These are phyloP conservation scores for Chiroxiphia lanceolata DNA, from an alignment of 2,797 vertebrate species.

Conservation along the genomic window DNA sequence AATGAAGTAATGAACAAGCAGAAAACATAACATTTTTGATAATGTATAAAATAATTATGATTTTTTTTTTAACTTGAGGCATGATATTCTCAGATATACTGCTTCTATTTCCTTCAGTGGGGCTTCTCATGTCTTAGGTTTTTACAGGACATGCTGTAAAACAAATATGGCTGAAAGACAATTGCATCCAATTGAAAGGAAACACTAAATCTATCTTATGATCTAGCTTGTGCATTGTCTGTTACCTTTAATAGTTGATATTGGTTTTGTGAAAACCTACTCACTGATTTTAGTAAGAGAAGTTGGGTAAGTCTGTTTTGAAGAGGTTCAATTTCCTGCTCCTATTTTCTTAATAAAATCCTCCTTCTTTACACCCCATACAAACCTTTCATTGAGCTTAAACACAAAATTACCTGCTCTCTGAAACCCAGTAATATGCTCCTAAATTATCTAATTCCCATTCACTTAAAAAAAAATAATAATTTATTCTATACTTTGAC, in stretches of 20 bases:
- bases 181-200: neutral
- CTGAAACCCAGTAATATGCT: conserved; percentile 27
- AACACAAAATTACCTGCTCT: conserved; percentile 46
- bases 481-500: conserved; percentile 47
- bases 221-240: neutral
- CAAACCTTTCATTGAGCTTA: conserved; percentile 6
- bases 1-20: neutral
- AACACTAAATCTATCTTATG: neutral
- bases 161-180: neutral
- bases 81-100: neutral
- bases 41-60: neutral
- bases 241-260: neutral
- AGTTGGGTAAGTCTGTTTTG: neutral
- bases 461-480: conserved; percentile 43
- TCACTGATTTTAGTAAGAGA: neutral
- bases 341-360: conserved; percentile 1
- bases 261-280: neutral
- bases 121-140: neutral
- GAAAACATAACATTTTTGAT: neutral
- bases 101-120: neutral
- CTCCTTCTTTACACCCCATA: neutral
- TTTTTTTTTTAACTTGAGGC: neutral
- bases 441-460: conserved; percentile 35
- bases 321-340: neutral
- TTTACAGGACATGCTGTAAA: neutral